These are phyloP conservation scores for Triplophysa siluroides DNA, from an alignment of 2,113 vertebrate species.

Conservation along the genomic window DNA sequence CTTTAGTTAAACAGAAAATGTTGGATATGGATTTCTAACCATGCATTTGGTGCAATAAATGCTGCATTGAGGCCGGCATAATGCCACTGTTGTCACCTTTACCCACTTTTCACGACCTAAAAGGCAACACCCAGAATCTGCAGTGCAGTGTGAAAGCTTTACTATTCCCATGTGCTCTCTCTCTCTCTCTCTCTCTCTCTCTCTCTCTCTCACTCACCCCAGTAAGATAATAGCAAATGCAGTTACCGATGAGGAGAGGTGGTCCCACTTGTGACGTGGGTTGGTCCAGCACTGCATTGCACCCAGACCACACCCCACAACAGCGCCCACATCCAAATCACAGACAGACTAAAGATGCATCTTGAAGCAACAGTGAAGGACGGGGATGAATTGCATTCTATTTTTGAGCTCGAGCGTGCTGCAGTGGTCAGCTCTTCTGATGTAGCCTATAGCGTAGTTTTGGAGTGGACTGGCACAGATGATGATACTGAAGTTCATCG, in stretches of 20 bases:
- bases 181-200: not conserved
- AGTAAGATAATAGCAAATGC: not conserved
- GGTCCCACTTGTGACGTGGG: conserved; percentile 36
- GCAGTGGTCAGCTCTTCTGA: not conserved
- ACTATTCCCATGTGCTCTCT: not conserved
- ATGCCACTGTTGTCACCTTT: not conserved
- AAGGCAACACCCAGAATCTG: conserved; percentile 33
- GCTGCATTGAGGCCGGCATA: not conserved
- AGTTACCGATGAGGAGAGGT: conserved; percentile 26
- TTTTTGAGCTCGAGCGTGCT: not conserved
- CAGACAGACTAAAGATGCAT: not conserved
- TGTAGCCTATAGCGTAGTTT: not conserved
- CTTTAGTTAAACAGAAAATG: too few relatives aligned
- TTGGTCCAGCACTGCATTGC: conserved; percentile 36
- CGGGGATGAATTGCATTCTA: not conserved
- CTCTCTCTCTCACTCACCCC: not conserved
- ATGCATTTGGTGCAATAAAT: conserved; percentile 15
- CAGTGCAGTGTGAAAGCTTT: not conserved
- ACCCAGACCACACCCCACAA: conserved; percentile 35
- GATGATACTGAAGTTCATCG: not conserved
- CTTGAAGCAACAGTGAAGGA: not conserved
- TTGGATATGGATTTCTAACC: not conserved
- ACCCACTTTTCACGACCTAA: conserved; percentile 19
- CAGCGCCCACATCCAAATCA: not conserved
- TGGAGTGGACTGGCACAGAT: not conserved